Evolutionary conservation across 2,113 vertebrate species (phyloP).

Genomic region (Spilogale gracilis): DNA sequence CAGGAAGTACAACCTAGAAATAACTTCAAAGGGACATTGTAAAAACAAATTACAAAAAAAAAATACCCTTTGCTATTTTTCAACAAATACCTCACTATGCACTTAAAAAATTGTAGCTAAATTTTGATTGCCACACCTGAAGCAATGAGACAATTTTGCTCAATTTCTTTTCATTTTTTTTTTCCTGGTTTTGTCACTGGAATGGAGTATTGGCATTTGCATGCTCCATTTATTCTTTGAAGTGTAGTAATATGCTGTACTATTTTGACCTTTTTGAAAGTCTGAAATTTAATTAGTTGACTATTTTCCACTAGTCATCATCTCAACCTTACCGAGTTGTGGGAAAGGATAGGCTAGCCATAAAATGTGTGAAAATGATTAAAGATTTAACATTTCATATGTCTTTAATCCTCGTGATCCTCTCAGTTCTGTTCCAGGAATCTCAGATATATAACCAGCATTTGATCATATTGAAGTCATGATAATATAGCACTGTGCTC

Average conservation of each 20-base stretch:
- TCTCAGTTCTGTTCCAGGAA: conserved; percentile 42
- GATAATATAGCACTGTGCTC: background rate
- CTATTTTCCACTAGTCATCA: conserved; percentile 62
- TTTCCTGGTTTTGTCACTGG: conserved; percentile 12
- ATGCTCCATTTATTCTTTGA: conserved; percentile 65
- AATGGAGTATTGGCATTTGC: conserved; percentile 65
- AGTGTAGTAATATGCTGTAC: conserved; percentile 63
- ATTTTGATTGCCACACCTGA: conserved; percentile 35
- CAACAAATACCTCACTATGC: background rate
- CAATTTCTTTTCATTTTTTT: conserved; percentile 59
- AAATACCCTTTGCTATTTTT: background rate
- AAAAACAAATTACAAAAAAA: background rate
- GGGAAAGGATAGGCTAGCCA: conserved; percentile 47
- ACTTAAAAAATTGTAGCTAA: conserved; percentile 57
- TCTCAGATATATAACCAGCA: background rate
- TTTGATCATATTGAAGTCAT: background rate
- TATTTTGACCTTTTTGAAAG: conserved; percentile 79
- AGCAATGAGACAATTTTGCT: conserved; percentile 47
- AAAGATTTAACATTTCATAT: conserved; percentile 61
- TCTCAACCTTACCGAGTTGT: conserved; percentile 68
- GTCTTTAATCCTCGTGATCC: conserved; percentile 53
- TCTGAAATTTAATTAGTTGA: conserved; percentile 73
- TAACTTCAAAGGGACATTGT: background rate
- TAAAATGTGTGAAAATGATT: conserved; percentile 72
- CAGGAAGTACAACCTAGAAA: background rate